Conservation (phyloP, 2,797 vertebrate genomes). For the Sebastes minor region DNA sequence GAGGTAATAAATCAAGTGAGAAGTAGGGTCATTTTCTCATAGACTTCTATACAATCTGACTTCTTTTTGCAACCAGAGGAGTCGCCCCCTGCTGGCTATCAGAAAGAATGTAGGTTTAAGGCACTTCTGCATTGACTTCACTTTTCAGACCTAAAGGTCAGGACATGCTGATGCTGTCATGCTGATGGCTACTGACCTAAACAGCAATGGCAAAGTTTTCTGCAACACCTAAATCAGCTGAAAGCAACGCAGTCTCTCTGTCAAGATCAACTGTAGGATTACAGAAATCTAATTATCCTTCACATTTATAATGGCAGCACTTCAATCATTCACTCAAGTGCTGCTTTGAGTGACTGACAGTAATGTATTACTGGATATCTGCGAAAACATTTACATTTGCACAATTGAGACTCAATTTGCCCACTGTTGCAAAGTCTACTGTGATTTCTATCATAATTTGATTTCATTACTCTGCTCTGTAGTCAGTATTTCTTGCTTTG, state of each 20-base stretch:
- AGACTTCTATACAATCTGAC: too few species aligned
- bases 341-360: conserved; percentile 16
- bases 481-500: not conserved
- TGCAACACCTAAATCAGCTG: not conserved
- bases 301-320: not conserved
- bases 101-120: too few species aligned
- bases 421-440: not conserved
- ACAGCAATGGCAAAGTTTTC: not conserved
- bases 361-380: not conserved
- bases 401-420: not conserved
- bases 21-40: too few species aligned
- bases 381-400: conserved; percentile 7
- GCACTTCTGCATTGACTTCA: too few species aligned
- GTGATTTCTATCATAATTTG: not conserved
- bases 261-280: not conserved
- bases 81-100: too few species aligned
- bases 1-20: too few species aligned
- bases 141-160: too few species aligned
- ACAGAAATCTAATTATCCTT: conserved; percentile 23
- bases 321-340: conserved; percentile 13
- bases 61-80: too few species aligned
- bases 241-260: not conserved
- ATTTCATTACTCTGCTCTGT: not conserved
- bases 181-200: not conserved
- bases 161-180: not conserved